Conservation (phyloP, 30 jellyfish, hydroid and myxozoan species). For the Hydractinia symbiolongicarpus region DNA sequence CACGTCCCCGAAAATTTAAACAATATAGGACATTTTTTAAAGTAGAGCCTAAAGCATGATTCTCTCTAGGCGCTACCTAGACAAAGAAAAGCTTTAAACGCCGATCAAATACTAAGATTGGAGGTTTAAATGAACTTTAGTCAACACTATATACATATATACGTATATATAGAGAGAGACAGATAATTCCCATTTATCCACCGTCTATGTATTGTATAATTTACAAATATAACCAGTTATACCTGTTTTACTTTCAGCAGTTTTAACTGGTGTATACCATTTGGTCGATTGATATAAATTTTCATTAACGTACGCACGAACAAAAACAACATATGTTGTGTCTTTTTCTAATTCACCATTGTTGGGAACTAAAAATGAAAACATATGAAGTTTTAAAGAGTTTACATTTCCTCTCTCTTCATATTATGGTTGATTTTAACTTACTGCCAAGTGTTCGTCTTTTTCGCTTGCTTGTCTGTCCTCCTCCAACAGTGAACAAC, state of each 20-base stretch:
- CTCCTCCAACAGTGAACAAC: not conserved
- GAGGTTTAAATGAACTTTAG: too few species aligned
- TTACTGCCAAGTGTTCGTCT: not conserved
- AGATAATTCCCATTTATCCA: too few species aligned
- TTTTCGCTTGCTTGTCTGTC: not conserved
- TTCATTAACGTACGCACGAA: not conserved
- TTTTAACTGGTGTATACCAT: slow-evolving; percentile 3
- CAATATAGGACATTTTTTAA: too few species aligned
- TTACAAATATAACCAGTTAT: too few species aligned
- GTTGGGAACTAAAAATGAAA: not conserved
- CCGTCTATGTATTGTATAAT: too few species aligned
- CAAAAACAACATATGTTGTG: not conserved
- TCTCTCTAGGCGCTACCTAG: too few species aligned
- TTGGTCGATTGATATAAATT: not conserved
- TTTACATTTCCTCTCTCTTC: not conserved
- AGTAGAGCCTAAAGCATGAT: too few species aligned
- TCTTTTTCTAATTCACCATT: not conserved
- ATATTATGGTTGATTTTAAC: not conserved
- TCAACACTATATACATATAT: too few species aligned
- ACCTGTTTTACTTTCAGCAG: not conserved
- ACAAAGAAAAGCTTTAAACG: too few species aligned
- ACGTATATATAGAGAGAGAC: too few species aligned
- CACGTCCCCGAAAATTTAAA: too few species aligned
- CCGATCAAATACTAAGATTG: too few species aligned
- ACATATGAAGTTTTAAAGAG: not conserved